Evolutionary conservation across 2,113 vertebrate species (phyloP).

Genomic region (Mustelus asterias): DNA sequence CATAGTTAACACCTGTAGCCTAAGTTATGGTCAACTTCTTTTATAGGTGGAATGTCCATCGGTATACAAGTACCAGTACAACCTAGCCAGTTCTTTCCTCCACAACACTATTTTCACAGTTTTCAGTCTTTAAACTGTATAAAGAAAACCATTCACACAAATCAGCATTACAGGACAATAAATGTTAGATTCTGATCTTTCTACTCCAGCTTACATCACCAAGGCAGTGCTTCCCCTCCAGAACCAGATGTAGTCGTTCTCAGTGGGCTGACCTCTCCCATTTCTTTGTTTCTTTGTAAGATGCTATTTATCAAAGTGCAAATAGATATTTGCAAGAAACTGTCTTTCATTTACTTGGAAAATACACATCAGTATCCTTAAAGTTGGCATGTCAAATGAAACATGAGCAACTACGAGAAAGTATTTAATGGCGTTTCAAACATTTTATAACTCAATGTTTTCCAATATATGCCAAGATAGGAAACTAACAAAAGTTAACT

Average conservation of each 20-base stretch:
- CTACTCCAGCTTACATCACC: constrained; percentile 68
- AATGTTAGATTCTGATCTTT: background rate
- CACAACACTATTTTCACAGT: background rate
- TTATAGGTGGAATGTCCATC: background rate
- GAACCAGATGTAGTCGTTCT: constrained; percentile 63
- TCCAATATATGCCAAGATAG: background rate
- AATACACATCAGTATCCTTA: background rate
- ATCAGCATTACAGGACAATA: background rate
- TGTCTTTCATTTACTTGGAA: background rate
- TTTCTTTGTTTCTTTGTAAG: background rate
- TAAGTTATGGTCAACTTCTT: background rate
- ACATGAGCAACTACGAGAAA: background rate
- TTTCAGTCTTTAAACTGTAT: background rate
- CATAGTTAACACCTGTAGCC: background rate
- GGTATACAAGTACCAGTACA: background rate
- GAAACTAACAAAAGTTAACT: background rate
- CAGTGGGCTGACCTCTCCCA: too few relatives aligned
- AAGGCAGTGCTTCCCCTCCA: constrained; percentile 83
- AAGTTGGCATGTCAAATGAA: background rate
- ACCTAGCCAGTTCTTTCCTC: background rate
- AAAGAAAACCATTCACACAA: background rate
- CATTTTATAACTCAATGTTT: background rate
- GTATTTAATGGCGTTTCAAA: background rate
- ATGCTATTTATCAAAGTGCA: background rate
- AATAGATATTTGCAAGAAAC: background rate